A percentile compares a stretch with the other conserved stretches of the same genome.
Evolutionary conservation across 2,113 vertebrate species (phyloP).

Genomic region (Rhea pennata): DNA sequence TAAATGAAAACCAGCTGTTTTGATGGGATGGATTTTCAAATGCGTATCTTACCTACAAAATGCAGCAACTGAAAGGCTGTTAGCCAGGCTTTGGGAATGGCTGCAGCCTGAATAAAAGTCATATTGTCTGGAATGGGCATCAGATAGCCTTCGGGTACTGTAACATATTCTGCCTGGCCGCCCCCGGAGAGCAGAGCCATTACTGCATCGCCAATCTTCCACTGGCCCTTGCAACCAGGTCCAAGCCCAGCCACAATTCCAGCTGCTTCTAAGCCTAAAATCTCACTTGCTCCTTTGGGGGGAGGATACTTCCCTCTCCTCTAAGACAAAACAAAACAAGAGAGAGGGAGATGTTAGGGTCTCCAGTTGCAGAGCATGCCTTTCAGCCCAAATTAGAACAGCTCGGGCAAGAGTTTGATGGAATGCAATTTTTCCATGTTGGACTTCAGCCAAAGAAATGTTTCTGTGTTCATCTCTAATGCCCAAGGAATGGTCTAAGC

Average conservation of each 20-base stretch:
- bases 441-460: not conserved
- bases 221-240: constrained; percentile 66
- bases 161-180: constrained; percentile 86
- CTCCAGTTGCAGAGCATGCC: not conserved
- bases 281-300: constrained; percentile 82
- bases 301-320: constrained; percentile 84
- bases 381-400: not conserved
- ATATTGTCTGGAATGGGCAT: constrained; percentile 79
- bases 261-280: constrained; percentile 87
- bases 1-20: not conserved
- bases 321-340: constrained; percentile 63
- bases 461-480: not conserved
- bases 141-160: constrained; percentile 80
- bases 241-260: constrained; percentile 78
- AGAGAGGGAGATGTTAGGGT: not conserved
- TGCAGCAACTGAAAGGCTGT: constrained; percentile 87
- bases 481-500: not conserved
- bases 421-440: not conserved
- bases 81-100: constrained; percentile 88
- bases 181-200: constrained; percentile 87
- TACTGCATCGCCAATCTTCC: constrained; percentile 76
- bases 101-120: constrained; percentile 81
- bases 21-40: not conserved
- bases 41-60: constrained; percentile 76
- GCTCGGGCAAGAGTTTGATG: not conserved